These are phyloP conservation scores for Drosophila planitibia DNA, from an alignment of 2,888 invertebrate species.

Conservation along the genomic window DNA sequence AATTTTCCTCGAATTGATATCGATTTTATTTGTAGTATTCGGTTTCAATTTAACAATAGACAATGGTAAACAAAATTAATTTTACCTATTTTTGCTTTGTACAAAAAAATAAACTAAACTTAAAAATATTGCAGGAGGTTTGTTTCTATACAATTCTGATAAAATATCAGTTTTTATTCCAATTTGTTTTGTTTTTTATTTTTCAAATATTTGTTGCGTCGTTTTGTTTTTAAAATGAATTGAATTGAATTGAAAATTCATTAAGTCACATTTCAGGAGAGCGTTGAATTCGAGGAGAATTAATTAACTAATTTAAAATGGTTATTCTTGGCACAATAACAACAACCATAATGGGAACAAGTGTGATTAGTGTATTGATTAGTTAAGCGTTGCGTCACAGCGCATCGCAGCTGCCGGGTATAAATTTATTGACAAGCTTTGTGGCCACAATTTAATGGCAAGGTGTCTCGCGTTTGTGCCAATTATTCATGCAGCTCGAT, in stretches of 20 bases:
- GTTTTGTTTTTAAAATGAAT: neutral
- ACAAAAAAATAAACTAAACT: no score
- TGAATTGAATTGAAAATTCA: neutral
- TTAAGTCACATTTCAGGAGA: slow-evolving; percentile 56
- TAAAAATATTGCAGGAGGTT: neutral
- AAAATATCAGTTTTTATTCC: neutral
- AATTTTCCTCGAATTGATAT: neutral
- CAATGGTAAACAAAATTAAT: no score
- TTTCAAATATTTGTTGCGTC: neutral
- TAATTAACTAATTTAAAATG: slow-evolving; percentile 65
- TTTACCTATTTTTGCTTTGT: neutral
- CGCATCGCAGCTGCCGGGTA: slow-evolving; percentile 14
- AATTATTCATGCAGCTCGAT: slow-evolving; percentile 73
- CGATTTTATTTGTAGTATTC: neutral
- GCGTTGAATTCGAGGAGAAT: slow-evolving; percentile 23
- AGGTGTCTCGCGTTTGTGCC: slow-evolving; percentile 32
- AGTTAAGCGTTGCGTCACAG: slow-evolving; percentile 21
- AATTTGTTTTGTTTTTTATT: neutral
- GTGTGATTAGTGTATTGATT: slow-evolving; percentile 49
- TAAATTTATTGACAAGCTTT: slow-evolving; percentile 43
- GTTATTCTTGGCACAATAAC: slow-evolving; percentile 28
- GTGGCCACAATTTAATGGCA: slow-evolving; percentile 5
- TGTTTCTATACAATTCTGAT: neutral
- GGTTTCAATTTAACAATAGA: neutral
- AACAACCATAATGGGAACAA: slow-evolving; percentile 12